phyloP scores from a whole-genome alignment of 2,888 invertebrate species.

The Elmis aenea region DNA sequence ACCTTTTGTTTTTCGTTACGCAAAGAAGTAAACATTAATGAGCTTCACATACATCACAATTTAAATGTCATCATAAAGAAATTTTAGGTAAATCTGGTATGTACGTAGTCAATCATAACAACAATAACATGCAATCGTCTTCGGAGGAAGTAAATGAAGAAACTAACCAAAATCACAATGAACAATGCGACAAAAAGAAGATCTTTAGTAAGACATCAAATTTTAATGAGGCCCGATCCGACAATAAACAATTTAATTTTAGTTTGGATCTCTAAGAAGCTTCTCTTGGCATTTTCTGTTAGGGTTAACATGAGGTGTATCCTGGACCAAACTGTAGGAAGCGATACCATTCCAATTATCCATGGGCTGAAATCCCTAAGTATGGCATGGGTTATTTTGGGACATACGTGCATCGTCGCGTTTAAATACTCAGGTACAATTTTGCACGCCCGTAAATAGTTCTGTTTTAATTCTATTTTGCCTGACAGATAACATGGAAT shows the following conservation, averaged over 20 bases:
- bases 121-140: slow-evolving; percentile 15
- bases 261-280: slow-evolving; percentile 59
- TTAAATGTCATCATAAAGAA: slow-evolving; percentile 4
- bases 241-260: too few species aligned
- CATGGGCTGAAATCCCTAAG: slow-evolving; percentile 60
- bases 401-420: slow-evolving; percentile 72
- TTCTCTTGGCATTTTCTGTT: slow-evolving; percentile 73
- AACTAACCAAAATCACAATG: too few species aligned
- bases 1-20: too few species aligned
- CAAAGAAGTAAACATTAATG: too few species aligned
- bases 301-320: slow-evolving; percentile 74
- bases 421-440: slow-evolving; percentile 70
- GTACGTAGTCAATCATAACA: slow-evolving; percentile 33
- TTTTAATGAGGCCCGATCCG: too few species aligned
- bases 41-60: too few species aligned
- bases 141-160: slow-evolving; percentile 9
- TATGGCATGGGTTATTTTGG: slow-evolving; percentile 63
- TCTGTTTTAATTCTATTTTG: neutral
- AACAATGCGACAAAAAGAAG: too few species aligned
- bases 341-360: slow-evolving; percentile 72
- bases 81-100: slow-evolving; percentile 38
- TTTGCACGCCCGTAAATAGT: too few species aligned
- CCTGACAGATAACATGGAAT: slow-evolving; percentile 68
- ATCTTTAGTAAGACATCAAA: too few species aligned
- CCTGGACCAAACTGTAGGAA: slow-evolving; percentile 71